phyloP scores from a whole-genome alignment of 2,888 invertebrate species.

The Athalia rosae region DNA sequence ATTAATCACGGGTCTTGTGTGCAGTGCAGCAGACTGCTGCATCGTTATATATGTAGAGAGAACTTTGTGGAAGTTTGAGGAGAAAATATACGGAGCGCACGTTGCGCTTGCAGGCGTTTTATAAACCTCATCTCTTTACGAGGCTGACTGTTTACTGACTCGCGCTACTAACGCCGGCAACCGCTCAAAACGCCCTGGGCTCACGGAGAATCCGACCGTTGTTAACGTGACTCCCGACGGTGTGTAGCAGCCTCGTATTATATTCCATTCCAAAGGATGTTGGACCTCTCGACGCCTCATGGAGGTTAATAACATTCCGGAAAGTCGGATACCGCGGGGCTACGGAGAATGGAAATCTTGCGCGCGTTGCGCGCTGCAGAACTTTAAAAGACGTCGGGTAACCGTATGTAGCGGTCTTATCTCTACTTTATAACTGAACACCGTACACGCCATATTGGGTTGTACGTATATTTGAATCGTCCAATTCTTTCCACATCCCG shows the following conservation, averaged over 20 bases:
- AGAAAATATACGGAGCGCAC: not conserved
- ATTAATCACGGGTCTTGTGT: too few relatives aligned
- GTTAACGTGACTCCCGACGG: slow-evolving; percentile 7
- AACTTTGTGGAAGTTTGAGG: not conserved
- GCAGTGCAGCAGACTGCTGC: too few relatives aligned
- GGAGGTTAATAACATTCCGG: slow-evolving; percentile 40
- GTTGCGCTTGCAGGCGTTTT: not conserved
- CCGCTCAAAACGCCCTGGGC: slow-evolving; percentile 21
- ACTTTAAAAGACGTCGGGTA: slow-evolving; percentile 9
- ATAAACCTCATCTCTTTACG: not conserved
- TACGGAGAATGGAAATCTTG: slow-evolving; percentile 31
- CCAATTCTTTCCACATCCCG: too few relatives aligned
- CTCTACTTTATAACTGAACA: too few relatives aligned
- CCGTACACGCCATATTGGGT: too few relatives aligned
- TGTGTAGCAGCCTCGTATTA: slow-evolving; percentile 20
- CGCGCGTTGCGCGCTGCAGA: slow-evolving; percentile 1
- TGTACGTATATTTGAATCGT: too few relatives aligned
- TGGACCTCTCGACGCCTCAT: slow-evolving; percentile 23
- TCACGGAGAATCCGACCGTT: slow-evolving; percentile 8
- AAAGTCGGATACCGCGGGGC: slow-evolving; percentile 22
- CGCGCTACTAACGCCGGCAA: slow-evolving; percentile 36
- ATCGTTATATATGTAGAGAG: too few relatives aligned
- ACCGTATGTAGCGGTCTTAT: too few relatives aligned
- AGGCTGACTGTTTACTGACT: slow-evolving; percentile 46
- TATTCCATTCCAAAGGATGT: slow-evolving; percentile 32